Percentiles rank a stretch among this genome's conserved stretches.
Conservation (phyloP, 2,888 invertebrate species). For the Lottia scabra region DNA sequence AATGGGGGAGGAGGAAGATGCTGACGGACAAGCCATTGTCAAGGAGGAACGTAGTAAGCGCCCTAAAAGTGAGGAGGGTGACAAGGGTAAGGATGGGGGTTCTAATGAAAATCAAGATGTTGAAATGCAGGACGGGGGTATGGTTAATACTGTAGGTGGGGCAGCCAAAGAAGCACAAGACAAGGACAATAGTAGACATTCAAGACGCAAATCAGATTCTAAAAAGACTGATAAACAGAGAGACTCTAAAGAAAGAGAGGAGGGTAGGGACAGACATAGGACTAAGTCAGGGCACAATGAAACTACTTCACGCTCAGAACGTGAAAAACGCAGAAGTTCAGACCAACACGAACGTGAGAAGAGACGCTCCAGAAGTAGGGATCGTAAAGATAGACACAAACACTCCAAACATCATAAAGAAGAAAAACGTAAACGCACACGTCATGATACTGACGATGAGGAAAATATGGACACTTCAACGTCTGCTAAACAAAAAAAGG, state of each 20-base stretch:
- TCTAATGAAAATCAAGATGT: constrained; percentile 10
- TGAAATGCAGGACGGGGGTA: neutral
- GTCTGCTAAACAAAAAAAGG: neutral
- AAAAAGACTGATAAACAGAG: neutral
- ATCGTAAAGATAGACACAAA: constrained; percentile 1
- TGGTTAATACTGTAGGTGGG: neutral
- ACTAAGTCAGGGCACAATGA: constrained; percentile 2
- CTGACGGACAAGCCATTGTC: neutral
- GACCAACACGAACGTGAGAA: neutral
- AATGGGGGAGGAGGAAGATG: constrained; percentile 11
- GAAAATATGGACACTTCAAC: neutral
- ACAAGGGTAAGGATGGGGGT: constrained; percentile 9
- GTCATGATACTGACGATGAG: neutral
- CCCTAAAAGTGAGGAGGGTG: neutral
- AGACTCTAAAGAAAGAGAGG: neutral
- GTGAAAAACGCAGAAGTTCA: neutral
- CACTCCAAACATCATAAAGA: neutral
- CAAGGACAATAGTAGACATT: neutral
- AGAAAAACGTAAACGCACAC: neutral
- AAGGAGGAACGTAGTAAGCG: neutral
- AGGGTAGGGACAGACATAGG: constrained; percentile 5
- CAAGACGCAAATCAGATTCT: neutral
- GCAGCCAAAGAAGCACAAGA: neutral
- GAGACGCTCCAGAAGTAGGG: neutral
- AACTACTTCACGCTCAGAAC: neutral